Conservation (phyloP, 1,140 invertebrate species). For the Steinernema khuongi region DNA sequence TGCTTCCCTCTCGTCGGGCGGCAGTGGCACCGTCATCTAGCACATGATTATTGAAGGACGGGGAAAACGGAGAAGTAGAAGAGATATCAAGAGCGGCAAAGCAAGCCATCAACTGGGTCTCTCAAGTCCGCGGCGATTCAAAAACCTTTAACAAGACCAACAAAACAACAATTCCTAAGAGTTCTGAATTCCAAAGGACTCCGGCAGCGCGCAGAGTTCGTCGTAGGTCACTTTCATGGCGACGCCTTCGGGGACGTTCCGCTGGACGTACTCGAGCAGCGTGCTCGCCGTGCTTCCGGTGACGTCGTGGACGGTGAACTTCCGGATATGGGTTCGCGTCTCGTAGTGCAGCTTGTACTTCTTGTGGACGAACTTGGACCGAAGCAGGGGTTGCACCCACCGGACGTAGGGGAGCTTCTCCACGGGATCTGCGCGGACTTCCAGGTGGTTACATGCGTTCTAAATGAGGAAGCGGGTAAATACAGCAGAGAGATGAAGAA, state of each 20-base stretch:
- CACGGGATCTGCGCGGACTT: slow-evolving; percentile 33
- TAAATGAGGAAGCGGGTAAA: slow-evolving; percentile 35
- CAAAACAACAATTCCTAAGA: not conserved
- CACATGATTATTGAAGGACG: not conserved
- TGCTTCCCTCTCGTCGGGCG: not conserved
- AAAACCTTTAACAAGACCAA: not conserved
- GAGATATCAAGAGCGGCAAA: not conserved
- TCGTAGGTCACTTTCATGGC: slow-evolving; percentile 77
- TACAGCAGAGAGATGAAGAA: not conserved
- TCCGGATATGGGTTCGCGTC: slow-evolving; percentile 81
- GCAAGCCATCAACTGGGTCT: not conserved
- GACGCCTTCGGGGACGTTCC: slow-evolving; percentile 94
- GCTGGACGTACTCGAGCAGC: slow-evolving; percentile 88
- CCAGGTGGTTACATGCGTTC: slow-evolving; percentile 47
- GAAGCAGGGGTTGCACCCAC: slow-evolving; percentile 67
- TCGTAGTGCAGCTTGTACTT: slow-evolving; percentile 94
- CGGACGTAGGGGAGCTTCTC: slow-evolving; percentile 42
- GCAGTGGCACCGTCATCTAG: not conserved
- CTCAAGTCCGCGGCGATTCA: not conserved
- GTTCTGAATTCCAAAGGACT: not conserved
- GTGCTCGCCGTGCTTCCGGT: slow-evolving; percentile 92
- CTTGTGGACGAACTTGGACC: slow-evolving; percentile 82
- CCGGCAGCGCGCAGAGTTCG: slow-evolving; percentile 22
- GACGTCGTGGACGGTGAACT: slow-evolving; percentile 73
- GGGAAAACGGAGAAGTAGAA: not conserved